Evolutionary conservation across 2,113 vertebrate species (phyloP), one percentile per base, ranked within the genome.

Genomic region (Ceyx margarethae): DNA sequence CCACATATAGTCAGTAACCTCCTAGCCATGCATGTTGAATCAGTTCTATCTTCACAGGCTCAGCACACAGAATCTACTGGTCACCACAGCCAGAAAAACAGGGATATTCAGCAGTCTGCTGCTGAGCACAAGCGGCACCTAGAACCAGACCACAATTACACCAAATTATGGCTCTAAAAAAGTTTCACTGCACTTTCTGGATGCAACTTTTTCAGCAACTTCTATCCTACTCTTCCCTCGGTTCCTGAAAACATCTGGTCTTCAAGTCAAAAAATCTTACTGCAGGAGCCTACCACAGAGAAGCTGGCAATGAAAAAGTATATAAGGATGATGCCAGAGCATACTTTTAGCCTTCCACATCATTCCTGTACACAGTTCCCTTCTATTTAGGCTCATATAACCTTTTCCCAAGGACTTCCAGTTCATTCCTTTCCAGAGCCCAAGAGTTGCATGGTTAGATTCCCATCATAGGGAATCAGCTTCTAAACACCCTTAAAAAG

Each of bases 11-110:
- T 28, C 77, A 40, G 50, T 2, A 66, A 23, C 43, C 26, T 76
- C 48, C 40, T 20, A n/a, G 53, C 14, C 57, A 37, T 0, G 13
- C 11, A 9, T 2, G 1, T 2, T 1, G 5, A 28, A 28, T 37
- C 51, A 18, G 17, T 56, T 64, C 68, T 35, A 23, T 12, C 60
- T 43, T 61, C n/a, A 9, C 21, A 45, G 71, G 43, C 29, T 25
- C 53, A 62, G 45, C 29, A 89, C 9, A 46, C 25, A 31, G 67
- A 80, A 46, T 12, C 26, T 54, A 73, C 33, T 8, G 2, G 56
- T 48, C 33, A 65, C 6, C 73, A 19, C 46, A 74, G 71, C 25
- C 64, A 68, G 35, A 40, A 31, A 23, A 54, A 22, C 72, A 65
- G 28, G n/a, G 37, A 33, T 9, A 19, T 19, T 58, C 42, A 42